These are phyloP conservation scores for Gallinago solitaria DNA, from an alignment of 2,797 vertebrate species.

Conservation along the genomic window DNA sequence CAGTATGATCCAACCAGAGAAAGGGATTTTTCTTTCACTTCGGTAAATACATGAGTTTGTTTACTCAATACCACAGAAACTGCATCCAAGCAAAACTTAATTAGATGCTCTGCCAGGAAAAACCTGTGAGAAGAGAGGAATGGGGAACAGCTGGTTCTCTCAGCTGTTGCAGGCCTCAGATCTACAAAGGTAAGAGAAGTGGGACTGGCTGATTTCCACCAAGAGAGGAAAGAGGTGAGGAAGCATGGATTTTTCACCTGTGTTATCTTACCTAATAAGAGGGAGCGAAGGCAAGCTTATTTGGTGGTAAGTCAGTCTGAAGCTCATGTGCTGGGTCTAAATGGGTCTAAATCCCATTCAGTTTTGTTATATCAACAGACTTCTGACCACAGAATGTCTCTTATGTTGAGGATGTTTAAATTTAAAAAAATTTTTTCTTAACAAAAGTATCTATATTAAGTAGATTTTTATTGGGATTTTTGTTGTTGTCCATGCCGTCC, in stretches of 20 bases:
- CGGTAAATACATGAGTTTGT: neutral
- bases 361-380: neutral
- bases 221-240: neutral
- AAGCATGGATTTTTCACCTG: neutral
- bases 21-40: neutral
- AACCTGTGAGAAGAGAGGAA: neutral
- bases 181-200: neutral
- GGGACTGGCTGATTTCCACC: neutral
- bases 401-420: neutral
- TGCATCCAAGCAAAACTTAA: constrained; percentile 12
- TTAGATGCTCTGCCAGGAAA: neutral
- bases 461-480: fast-evolving
- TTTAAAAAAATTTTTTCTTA: neutral
- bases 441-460: neutral
- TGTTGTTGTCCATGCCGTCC: neutral
- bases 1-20: neutral
- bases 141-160: neutral
- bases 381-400: neutral
- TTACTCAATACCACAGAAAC: neutral
- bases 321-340: neutral
- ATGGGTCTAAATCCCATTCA: neutral
- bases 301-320: neutral
- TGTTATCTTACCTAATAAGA: neutral
- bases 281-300: neutral
- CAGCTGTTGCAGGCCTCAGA: neutral